These are phyloP conservation scores for Sylvietta virens DNA, from an alignment of 2,113 vertebrate genomes.

Conservation along the genomic window DNA sequence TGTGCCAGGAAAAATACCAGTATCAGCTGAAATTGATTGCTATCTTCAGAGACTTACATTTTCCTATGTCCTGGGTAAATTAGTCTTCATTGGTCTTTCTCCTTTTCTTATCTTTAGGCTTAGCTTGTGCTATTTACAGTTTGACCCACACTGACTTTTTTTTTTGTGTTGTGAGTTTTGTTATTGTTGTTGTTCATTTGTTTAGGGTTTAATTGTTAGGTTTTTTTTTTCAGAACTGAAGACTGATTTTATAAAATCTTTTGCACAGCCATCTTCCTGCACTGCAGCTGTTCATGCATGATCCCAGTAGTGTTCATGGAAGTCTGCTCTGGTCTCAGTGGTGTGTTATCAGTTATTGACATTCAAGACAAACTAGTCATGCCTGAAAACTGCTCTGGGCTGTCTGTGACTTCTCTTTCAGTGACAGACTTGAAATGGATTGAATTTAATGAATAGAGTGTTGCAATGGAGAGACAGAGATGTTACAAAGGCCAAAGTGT, in stretches of 20 bases:
- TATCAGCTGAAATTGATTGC: background rate
- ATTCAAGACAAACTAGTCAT: background rate
- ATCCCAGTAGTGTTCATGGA: background rate
- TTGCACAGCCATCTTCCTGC: background rate
- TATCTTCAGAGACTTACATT: background rate
- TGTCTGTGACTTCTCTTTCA: background rate
- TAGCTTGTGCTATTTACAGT: background rate
- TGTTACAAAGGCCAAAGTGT: background rate
- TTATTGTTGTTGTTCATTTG: background rate
- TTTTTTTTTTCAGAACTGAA: background rate
- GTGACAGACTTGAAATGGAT: background rate
- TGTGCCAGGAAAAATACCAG: background rate
- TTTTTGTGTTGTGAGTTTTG: background rate
- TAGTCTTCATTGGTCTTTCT: background rate
- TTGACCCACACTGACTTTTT: background rate
- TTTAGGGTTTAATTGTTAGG: background rate
- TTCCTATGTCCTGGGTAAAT: background rate
- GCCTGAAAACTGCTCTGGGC: background rate
- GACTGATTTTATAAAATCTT: background rate
- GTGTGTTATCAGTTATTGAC: background rate
- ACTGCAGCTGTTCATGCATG: background rate
- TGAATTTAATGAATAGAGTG: background rate
- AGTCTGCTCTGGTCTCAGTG: background rate
- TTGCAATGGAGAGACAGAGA: background rate
- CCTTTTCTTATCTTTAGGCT: background rate